Evolutionary conservation across 2,888 invertebrate species (phyloP), one percentile per base, ranked within the genome.

Genomic region (Ormia ochracea): DNA sequence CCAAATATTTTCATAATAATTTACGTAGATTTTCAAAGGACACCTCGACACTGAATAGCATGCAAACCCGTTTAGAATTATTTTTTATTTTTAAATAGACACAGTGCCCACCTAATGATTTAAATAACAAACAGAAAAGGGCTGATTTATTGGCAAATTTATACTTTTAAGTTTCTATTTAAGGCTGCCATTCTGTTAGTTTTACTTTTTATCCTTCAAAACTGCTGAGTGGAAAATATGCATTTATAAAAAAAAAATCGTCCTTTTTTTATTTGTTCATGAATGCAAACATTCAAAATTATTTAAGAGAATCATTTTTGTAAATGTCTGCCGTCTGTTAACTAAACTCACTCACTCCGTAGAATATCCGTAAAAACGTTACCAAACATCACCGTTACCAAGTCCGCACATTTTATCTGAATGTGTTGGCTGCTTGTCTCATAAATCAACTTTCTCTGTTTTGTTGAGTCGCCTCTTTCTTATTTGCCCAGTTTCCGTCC

Each of bases 341-440:
- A n/a, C 54, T 50, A 26, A 21, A 58, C 41, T 17, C 31, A 68
- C 4, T 21, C 26, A 56, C 48, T 19, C n/a, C 2, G 12, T 10
- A 4, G 14, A 19, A n/a, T 1, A 12, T 12, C 12, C 4, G 12
- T 10, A 4, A 36, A 36, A n/a, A 19, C 23, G 6, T 3, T 45
- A 17, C 10, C 12, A 7, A 14, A 38, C 4, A 23, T 5, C 41
- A 23, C n/a, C 28, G 21, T 12, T 31, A 50, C 3, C n/a, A 50
- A 73, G 54, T 66, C 41, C n/a, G 38, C 70, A 41, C 74, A 56
- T 70, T 61, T 52, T 61, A 59, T 66, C 65, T 69, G 14, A n/a
- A 56, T 77, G 21, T 58, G 28, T 59, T 36, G 72, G 48, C 38
- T 23, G 21, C 36, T 17, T 48, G 17, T 9, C 17, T 2, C 61